phyloP scores from a whole-genome alignment of 2,888 invertebrate genomes.

The Drosophila affinis region DNA sequence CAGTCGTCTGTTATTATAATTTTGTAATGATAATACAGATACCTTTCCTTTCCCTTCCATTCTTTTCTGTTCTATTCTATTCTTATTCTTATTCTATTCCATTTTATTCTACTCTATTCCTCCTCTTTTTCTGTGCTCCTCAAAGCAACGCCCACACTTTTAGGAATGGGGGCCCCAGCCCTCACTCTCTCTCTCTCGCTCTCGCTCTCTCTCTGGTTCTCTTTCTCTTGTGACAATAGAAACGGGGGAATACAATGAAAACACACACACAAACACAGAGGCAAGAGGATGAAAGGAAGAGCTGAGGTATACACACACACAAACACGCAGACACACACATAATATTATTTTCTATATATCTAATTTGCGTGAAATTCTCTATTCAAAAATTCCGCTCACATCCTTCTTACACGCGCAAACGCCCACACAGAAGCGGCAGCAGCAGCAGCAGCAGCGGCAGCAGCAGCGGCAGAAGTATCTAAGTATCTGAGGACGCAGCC shows the following conservation, averaged over 20 bases:
- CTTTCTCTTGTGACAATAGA: conserved; percentile 3
- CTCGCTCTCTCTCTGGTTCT: no score
- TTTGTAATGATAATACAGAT: conserved; percentile 37
- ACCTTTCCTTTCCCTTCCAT: conserved; percentile 4
- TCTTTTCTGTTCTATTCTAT: no score
- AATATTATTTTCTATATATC: conserved; percentile 66
- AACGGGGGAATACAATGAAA: conserved; percentile 12
- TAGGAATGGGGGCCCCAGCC: neutral
- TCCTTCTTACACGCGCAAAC: conserved; percentile 77
- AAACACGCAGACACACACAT: neutral
- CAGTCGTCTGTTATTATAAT: conserved; percentile 10
- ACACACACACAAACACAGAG: conserved; percentile 13
- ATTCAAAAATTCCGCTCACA: conserved; percentile 76
- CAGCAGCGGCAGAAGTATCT: neutral
- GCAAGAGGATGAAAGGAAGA: conserved; percentile 13
- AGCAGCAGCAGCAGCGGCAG: neutral
- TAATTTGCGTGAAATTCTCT: conserved; percentile 66
- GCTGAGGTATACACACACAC: conserved; percentile 40
- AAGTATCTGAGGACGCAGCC: neutral
- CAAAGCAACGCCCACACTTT: conserved; percentile 59
- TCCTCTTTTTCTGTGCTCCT: neutral
- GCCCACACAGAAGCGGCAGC: conserved; percentile 60
- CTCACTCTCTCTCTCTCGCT: no score
- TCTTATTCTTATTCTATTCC: no score
- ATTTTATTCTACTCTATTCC: neutral